phyloP scores from a whole-genome alignment of 1,140 invertebrate genomes.

The Tetragonula clypearis region DNA sequence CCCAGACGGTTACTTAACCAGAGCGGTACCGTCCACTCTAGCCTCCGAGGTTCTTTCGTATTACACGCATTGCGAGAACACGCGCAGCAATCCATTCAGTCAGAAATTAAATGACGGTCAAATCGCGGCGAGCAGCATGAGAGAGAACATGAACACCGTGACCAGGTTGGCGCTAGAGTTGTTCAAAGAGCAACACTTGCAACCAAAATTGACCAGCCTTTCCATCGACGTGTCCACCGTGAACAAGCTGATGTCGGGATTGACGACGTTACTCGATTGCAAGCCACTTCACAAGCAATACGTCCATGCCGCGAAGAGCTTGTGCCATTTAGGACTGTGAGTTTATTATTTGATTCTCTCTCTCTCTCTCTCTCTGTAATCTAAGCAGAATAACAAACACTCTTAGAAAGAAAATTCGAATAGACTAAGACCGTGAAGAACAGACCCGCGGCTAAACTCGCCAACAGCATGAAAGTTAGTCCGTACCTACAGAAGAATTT shows the following conservation, averaged over 20 bases:
- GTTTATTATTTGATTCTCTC: slow-evolving; percentile 57
- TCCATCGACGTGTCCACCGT: slow-evolving; percentile 87
- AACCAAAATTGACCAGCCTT: slow-evolving; percentile 87
- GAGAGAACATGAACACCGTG: slow-evolving; percentile 84
- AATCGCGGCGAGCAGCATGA: slow-evolving; percentile 87
- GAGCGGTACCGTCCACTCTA: slow-evolving; percentile 74
- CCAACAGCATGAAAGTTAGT: slow-evolving; percentile 91
- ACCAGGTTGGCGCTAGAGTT: slow-evolving; percentile 84
- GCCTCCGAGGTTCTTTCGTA: slow-evolving; percentile 87
- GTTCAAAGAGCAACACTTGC: slow-evolving; percentile 84
- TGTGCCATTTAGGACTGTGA: slow-evolving; percentile 91
- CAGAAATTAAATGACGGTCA: slow-evolving; percentile 89
- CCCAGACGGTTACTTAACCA: slow-evolving; percentile 83
- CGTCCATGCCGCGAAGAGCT: slow-evolving; percentile 87
- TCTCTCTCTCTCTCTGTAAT: too few relatives aligned
- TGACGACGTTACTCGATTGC: slow-evolving; percentile 90
- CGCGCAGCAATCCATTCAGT: slow-evolving; percentile 90
- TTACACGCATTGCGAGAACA: slow-evolving; percentile 91
- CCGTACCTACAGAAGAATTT: slow-evolving; percentile 82
- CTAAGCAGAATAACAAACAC: too few relatives aligned
- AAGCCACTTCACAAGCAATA: slow-evolving; percentile 91
- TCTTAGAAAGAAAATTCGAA: too few relatives aligned
- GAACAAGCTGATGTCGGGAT: slow-evolving; percentile 83
- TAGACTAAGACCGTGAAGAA: slow-evolving; percentile 89
- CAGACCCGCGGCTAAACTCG: slow-evolving; percentile 91